phyloP scores from a whole-genome alignment of 2,888 invertebrate species.

The Unio pictorum region DNA sequence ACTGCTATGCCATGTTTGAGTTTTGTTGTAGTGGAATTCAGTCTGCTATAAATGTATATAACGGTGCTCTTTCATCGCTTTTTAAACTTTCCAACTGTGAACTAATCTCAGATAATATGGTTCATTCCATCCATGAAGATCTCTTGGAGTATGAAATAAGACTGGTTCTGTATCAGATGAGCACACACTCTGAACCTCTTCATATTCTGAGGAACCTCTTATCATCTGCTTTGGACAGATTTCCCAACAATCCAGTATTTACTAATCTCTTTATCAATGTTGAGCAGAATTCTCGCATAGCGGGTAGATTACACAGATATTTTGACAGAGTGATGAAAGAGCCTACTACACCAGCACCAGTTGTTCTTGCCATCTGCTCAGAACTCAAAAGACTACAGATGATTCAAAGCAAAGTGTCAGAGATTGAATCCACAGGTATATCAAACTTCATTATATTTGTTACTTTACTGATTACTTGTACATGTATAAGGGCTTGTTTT shows the following conservation, averaged over 20 bases:
- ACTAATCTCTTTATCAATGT: constrained; percentile 54
- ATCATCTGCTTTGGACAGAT: constrained; percentile 45
- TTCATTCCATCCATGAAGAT: constrained; percentile 15
- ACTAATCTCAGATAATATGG: not conserved
- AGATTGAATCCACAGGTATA: too few relatives aligned
- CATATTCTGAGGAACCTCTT: constrained; percentile 46
- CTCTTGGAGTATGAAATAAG: constrained; percentile 33
- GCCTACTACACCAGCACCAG: constrained; percentile 28
- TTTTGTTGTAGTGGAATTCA: constrained; percentile 57
- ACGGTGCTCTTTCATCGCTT: constrained; percentile 7
- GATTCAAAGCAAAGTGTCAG: too few relatives aligned
- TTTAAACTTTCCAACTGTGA: not conserved
- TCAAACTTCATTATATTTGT: not conserved
- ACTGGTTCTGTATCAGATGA: constrained; percentile 54
- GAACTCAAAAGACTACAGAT: constrained; percentile 39
- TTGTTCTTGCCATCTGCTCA: constrained; percentile 45
- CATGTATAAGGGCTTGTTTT: too few relatives aligned
- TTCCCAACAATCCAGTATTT: constrained; percentile 54
- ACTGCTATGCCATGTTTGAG: constrained; percentile 63
- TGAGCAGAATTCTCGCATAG: constrained; percentile 57
- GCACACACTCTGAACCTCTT: constrained; percentile 40
- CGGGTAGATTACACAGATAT: constrained; percentile 56
- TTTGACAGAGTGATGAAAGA: constrained; percentile 46
- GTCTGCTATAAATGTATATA: constrained; percentile 22
- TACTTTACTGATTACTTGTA: too few relatives aligned